Evolutionary conservation across 2,888 invertebrate species (phyloP).

Genomic region (Ormyrus nitidulus): DNA sequence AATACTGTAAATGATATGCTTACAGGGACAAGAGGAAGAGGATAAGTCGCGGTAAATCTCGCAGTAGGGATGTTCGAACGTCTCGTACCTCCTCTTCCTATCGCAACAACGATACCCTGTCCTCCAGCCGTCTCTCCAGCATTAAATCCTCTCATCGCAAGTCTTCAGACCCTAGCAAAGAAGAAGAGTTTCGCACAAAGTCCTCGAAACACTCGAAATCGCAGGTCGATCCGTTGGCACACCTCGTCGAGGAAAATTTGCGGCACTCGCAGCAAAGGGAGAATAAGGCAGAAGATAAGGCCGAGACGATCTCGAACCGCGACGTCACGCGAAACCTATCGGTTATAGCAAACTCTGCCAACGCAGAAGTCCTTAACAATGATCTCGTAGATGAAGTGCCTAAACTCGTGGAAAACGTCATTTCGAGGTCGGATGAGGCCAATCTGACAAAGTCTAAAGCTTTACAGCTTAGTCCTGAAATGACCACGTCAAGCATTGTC

Average conservation of each 20-base stretch:
- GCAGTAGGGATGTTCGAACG: slow-evolving; percentile 16
- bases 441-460: slow-evolving; percentile 54
- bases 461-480: slow-evolving; percentile 61
- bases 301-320: background rate
- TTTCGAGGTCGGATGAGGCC: slow-evolving; percentile 57
- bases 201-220: slow-evolving; percentile 43
- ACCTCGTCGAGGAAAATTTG: slow-evolving; percentile 49
- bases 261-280: slow-evolving; percentile 29
- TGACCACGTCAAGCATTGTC: slow-evolving; percentile 70
- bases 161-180: slow-evolving; percentile 4
- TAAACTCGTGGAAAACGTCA: slow-evolving; percentile 55
- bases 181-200: slow-evolving; percentile 58
- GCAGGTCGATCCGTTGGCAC: slow-evolving; percentile 18
- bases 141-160: background rate
- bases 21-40: slow-evolving; percentile 36
- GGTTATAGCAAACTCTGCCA: slow-evolving; percentile 32
- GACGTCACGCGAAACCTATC: background rate
- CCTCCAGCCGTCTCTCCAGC: slow-evolving; percentile 9
- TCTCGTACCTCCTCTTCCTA: slow-evolving; percentile 18
- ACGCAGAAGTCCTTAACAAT: slow-evolving; percentile 48
- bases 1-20: background rate
- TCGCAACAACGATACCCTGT: background rate
- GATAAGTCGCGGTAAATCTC: slow-evolving; percentile 23
- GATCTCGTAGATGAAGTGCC: slow-evolving; percentile 36
- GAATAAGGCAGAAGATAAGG: slow-evolving; percentile 33